A percentile compares a stretch with the other conserved stretches of the same genome.
phyloP scores from a whole-genome alignment of 2,113 vertebrate genomes.

The Neofelis nebulosa region DNA sequence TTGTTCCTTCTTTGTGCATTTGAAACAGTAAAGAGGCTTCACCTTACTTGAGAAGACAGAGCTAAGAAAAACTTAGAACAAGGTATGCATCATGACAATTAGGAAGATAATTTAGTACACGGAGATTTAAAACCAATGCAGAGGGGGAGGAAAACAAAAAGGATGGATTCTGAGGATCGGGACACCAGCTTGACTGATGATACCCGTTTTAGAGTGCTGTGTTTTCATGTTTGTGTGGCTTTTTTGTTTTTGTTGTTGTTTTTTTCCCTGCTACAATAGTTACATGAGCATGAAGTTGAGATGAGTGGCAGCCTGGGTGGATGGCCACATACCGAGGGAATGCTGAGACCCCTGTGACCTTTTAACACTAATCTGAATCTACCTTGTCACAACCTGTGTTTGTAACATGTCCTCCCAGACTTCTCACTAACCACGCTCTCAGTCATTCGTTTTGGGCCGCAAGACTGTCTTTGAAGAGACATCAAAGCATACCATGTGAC shows the following conservation, averaged over 20 bases:
- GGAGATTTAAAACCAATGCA: conserved; percentile 15
- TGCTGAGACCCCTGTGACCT: background rate
- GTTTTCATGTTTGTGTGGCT: background rate
- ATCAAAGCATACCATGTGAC: background rate
- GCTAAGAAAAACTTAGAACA: background rate
- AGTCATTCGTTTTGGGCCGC: background rate
- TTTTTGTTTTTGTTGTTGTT: background rate
- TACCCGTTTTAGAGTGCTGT: background rate
- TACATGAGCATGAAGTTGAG: background rate
- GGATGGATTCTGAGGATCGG: background rate
- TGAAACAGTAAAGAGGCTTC: background rate
- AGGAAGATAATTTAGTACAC: background rate
- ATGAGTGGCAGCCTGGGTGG: background rate
- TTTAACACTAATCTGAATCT: background rate
- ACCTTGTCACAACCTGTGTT: background rate
- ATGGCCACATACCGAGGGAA: background rate
- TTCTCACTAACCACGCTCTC: background rate
- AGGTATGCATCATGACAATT: background rate
- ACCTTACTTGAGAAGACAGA: background rate
- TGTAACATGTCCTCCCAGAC: background rate
- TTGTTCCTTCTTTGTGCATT: background rate
- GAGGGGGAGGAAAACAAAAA: background rate
- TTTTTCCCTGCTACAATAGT: background rate
- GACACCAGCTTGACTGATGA: background rate
- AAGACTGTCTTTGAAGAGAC: background rate